These are phyloP conservation scores for Phoeniculus purpureus DNA, from an alignment of 2,797 vertebrate species.

Conservation along the genomic window DNA sequence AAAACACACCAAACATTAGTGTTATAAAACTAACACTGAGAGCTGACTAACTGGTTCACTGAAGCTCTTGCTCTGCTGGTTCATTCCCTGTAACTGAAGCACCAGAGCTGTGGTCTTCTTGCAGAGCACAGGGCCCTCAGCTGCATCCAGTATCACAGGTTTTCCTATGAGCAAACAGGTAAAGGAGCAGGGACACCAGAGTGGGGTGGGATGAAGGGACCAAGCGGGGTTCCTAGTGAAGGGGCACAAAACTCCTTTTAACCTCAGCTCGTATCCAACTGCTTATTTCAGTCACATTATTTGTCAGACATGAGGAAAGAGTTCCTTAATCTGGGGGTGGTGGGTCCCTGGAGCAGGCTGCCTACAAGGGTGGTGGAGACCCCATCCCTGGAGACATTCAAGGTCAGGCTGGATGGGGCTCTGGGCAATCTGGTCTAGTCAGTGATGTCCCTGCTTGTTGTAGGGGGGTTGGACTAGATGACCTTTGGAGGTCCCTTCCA, in stretches of 20 bases:
- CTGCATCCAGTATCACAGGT: neutral
- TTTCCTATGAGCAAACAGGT: neutral
- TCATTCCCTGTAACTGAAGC: neutral
- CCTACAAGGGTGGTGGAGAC: too few relatives aligned
- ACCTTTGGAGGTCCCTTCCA: too few relatives aligned
- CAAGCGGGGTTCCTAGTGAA: rapidly evolving
- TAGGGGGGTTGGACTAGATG: too few relatives aligned
- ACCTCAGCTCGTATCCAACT: neutral
- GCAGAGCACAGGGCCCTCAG: neutral
- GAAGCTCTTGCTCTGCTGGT: neutral
- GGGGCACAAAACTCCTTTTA: neutral
- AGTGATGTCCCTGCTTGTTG: too few relatives aligned
- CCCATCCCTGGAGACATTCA: too few relatives aligned
- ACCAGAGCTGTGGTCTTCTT: neutral
- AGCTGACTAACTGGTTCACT: neutral
- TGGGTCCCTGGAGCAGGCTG: too few relatives aligned
- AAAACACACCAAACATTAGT: neutral
- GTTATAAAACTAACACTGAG: neutral
- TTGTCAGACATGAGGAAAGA: neutral
- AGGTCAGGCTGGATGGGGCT: too few relatives aligned
- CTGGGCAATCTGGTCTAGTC: too few relatives aligned
- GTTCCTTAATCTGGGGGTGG: too few relatives aligned
- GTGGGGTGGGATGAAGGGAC: neutral
- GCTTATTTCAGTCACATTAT: neutral
- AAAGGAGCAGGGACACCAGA: neutral